Percentiles rank a stretch among this genome's conserved stretches.
Evolutionary conservation across 1,140 invertebrate genomes (phyloP).

Genomic region (Telenomus remus): DNA sequence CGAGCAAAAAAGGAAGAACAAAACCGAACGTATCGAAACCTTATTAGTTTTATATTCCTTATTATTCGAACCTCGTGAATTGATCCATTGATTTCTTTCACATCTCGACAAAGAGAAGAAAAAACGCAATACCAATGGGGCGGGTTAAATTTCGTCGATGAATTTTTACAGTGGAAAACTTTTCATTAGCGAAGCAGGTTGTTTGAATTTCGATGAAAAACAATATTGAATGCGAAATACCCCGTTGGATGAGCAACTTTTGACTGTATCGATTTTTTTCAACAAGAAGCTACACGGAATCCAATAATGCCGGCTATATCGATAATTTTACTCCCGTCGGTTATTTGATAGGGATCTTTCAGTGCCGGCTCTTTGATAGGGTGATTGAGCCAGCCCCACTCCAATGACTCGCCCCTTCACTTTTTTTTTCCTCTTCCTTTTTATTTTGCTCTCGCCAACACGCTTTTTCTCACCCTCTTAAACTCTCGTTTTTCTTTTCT

Average conservation of each 20-base stretch:
- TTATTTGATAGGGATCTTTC: conserved; percentile 70
- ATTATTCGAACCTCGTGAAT: conserved; percentile 1
- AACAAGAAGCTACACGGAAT: conserved; percentile 57
- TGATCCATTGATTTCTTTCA: too few relatives aligned
- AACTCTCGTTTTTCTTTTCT: conserved; percentile 48
- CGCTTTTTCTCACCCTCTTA: conserved; percentile 38
- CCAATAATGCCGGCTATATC: conserved; percentile 66
- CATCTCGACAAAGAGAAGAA: too few relatives aligned
- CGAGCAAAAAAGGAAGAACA: neutral
- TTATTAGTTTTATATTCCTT: conserved; percentile 27
- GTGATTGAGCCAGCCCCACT: conserved; percentile 64
- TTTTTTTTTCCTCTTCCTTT: conserved; percentile 27
- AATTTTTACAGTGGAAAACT: conserved; percentile 27
- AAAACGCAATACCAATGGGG: too few relatives aligned
- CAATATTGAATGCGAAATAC: conserved; percentile 48
- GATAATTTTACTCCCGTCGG: conserved; percentile 66
- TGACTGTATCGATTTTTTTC: conserved; percentile 57
- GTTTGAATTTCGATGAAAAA: conserved; percentile 50
- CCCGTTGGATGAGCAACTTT: conserved; percentile 24
- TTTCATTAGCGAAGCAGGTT: conserved; percentile 43
- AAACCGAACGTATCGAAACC: neutral
- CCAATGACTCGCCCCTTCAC: conserved; percentile 20
- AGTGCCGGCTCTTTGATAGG: conserved; percentile 65
- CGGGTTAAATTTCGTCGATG: too few relatives aligned
- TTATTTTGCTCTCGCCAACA: conserved; percentile 36